Evolutionary conservation across 2,797 vertebrate species (phyloP).

Genomic region (Telmatherina bonti): DNA sequence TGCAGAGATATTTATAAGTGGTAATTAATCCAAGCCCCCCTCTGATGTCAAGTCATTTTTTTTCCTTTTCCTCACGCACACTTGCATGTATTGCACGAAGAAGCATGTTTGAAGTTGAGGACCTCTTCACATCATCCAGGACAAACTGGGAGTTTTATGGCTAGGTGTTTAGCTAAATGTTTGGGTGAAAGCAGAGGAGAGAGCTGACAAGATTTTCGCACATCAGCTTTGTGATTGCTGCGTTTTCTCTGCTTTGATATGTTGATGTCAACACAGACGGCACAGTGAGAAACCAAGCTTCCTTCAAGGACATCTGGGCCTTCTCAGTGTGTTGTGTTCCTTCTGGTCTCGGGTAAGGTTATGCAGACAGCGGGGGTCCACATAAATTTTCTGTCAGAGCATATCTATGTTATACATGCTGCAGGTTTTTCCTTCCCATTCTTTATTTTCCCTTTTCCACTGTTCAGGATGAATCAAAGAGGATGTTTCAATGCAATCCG

Average conservation of each 20-base stretch:
- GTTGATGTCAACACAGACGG: not conserved
- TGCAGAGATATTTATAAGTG: slow-evolving; percentile 78
- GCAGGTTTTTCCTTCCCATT: too few relatives aligned
- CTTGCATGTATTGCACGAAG: slow-evolving; percentile 41
- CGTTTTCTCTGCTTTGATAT: not conserved
- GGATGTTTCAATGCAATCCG: too few relatives aligned
- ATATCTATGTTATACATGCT: not conserved
- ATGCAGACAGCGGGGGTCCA: not conserved
- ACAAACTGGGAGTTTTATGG: slow-evolving; percentile 1
- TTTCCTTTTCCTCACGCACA: slow-evolving; percentile 57
- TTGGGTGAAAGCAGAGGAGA: slow-evolving; percentile 36
- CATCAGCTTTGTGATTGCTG: slow-evolving; percentile 24
- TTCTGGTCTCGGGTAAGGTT: not conserved
- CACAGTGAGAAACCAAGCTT: slow-evolving; percentile 7
- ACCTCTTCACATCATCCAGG: slow-evolving; percentile 15
- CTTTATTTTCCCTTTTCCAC: too few relatives aligned
- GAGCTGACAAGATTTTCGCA: slow-evolving; percentile 17
- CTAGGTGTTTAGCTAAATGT: slow-evolving; percentile 34
- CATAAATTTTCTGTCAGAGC: not conserved
- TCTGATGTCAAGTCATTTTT: slow-evolving; percentile 68
- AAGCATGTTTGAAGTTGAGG: slow-evolving; percentile 34
- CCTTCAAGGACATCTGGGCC: not conserved
- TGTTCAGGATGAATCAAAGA: too few relatives aligned
- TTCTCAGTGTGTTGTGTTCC: slow-evolving; percentile 2
- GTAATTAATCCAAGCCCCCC: slow-evolving; percentile 81